Evolutionary conservation across 2,888 invertebrate genomes (phyloP).

Genomic region (Ormyrus thymus): DNA sequence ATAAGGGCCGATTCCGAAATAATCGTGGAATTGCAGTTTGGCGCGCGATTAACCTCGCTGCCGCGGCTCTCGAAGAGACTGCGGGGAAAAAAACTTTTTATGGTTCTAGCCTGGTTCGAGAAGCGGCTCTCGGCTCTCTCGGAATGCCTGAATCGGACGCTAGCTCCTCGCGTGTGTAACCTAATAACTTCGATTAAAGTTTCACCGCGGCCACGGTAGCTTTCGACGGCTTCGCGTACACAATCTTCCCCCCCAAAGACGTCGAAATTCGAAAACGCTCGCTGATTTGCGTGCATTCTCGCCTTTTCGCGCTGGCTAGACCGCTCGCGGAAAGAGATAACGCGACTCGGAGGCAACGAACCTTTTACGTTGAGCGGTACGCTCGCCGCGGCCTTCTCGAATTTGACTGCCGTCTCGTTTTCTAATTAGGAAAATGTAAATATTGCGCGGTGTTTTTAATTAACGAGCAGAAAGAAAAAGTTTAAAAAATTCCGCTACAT

Average conservation of each 20-base stretch:
- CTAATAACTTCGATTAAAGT: constrained; percentile 62
- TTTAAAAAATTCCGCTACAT: too few species aligned
- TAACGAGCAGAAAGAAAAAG: too few species aligned
- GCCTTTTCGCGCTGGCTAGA: background rate
- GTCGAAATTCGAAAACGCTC: constrained; percentile 16
- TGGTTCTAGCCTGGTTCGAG: constrained; percentile 54
- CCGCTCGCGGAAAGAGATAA: too few species aligned
- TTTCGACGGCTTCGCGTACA: constrained; percentile 4
- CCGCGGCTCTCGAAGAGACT: constrained; percentile 29
- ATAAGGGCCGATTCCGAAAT: constrained; percentile 33
- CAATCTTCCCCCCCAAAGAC: background rate
- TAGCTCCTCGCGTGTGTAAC: constrained; percentile 61
- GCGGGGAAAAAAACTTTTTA: constrained; percentile 55
- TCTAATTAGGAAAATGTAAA: too few species aligned
- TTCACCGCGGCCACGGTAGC: constrained; percentile 58
- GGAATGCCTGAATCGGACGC: constrained; percentile 56
- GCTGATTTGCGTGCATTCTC: background rate
- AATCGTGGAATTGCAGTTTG: constrained; percentile 20
- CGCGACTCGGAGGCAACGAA: too few species aligned
- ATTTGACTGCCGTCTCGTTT: too few species aligned
- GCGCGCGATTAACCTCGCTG: constrained; percentile 23
- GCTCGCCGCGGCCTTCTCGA: too few species aligned
- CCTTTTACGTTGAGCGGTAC: too few species aligned
- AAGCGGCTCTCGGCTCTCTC: constrained; percentile 52
- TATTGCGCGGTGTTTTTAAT: too few species aligned